A percentile compares a stretch with the other conserved stretches of the same genome.
phyloP scores from a whole-genome alignment of 1,140 invertebrate species.

The Eubasilissa regina region DNA sequence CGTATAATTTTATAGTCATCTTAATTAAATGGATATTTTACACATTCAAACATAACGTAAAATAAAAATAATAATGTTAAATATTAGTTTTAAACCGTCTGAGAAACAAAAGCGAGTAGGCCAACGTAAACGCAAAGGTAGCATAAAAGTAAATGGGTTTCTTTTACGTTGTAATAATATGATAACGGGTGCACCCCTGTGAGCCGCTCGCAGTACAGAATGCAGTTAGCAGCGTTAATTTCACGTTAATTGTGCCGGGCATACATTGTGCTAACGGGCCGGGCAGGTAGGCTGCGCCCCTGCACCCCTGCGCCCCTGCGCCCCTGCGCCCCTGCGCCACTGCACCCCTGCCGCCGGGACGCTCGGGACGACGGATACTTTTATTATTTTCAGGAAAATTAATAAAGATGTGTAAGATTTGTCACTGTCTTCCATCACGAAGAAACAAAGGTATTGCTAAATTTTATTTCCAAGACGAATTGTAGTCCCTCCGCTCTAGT shows the following conservation, averaged over 20 bases:
- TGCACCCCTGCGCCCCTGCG: no score
- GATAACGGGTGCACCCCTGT: conserved; percentile 12
- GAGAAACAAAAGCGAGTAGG: neutral
- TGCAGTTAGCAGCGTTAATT: conserved; percentile 51
- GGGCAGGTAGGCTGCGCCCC: conserved; percentile 3
- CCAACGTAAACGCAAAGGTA: conserved; percentile 8
- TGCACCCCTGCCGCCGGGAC: no score
- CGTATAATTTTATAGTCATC: neutral
- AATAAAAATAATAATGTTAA: neutral
- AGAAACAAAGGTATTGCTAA: no score
- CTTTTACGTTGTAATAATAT: conserved; percentile 29
- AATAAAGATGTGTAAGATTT: no score
- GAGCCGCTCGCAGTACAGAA: conserved; percentile 15
- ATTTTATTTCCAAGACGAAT: no score
- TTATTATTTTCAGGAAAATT: no score
- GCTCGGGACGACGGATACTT: no score
- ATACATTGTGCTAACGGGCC: conserved; percentile 26
- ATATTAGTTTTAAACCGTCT: neutral
- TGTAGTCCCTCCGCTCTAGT: no score
- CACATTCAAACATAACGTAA: no score
- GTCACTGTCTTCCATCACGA: no score
- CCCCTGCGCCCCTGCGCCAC: no score
- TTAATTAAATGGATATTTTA: no score
- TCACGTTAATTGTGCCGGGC: conserved; percentile 51
- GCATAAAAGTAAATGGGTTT: conserved; percentile 17